Percentiles rank a stretch among this genome's conserved stretches.
Conservation (phyloP, 2,888 invertebrate species). For the Drosophila mercatorum region DNA sequence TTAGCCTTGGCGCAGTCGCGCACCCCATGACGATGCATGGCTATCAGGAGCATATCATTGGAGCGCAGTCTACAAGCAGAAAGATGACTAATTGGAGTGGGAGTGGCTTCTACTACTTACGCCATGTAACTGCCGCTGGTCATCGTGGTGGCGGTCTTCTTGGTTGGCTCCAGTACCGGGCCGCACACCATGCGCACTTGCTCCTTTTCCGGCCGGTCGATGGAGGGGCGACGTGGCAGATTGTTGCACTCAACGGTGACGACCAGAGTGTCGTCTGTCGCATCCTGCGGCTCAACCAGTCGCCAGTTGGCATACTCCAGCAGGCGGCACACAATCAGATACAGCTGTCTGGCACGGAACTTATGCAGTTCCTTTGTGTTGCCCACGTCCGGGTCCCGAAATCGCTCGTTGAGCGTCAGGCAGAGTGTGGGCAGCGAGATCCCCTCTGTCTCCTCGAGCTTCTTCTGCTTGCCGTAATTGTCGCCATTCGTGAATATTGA, state of each 20-base stretch:
- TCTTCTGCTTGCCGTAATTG: constrained; percentile 33
- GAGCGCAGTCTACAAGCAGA: constrained; percentile 85
- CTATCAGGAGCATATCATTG: constrained; percentile 88
- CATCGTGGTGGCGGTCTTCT: constrained; percentile 37
- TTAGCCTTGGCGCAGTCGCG: constrained; percentile 81
- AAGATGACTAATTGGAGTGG: not conserved
- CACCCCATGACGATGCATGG: constrained; percentile 89
- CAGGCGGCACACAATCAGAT: constrained; percentile 60
- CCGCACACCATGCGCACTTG: constrained; percentile 49
- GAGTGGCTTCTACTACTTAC: constrained; percentile 32
- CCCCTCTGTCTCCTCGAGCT: not conserved
- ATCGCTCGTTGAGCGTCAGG: constrained; percentile 8
- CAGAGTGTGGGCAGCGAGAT: constrained; percentile 12
- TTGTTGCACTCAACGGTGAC: constrained; percentile 58
- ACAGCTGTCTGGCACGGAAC: constrained; percentile 67
- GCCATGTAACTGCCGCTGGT: constrained; percentile 38
- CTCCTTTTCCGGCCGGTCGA: not conserved
- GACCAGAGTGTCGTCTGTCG: constrained; percentile 26
- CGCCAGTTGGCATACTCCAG: constrained; percentile 68
- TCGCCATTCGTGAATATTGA: constrained; percentile 48
- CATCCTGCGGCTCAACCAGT: constrained; percentile 25
- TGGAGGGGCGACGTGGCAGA: constrained; percentile 18
- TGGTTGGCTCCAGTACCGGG: constrained; percentile 58
- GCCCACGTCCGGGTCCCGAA: not conserved
- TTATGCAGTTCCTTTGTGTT: constrained; percentile 51